A percentile compares a stretch with the other conserved stretches of the same genome.
phyloP scores from a whole-genome alignment of 30 jellyfish, hydroid and myxozoan species.

The Hydractinia symbiolongicarpus region DNA sequence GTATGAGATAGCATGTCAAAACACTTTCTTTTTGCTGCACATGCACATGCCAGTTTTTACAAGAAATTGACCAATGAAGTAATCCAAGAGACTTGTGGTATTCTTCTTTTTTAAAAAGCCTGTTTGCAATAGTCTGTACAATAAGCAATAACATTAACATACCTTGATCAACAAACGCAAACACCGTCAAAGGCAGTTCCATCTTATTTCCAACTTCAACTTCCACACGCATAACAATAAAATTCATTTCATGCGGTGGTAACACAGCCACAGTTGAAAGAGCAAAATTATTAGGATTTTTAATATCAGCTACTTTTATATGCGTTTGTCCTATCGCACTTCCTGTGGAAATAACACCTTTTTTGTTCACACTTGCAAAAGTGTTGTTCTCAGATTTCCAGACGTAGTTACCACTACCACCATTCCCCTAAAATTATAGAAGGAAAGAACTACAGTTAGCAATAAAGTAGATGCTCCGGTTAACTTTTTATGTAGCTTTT shows the following conservation, averaged over 20 bases:
- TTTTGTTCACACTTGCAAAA: slow-evolving; percentile 56
- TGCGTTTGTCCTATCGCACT: slow-evolving; percentile 46
- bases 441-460: too few relatives aligned
- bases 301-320: slow-evolving; percentile 61
- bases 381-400: slow-evolving; percentile 61
- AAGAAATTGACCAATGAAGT: too few relatives aligned
- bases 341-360: slow-evolving; percentile 68
- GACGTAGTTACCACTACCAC: slow-evolving; percentile 87
- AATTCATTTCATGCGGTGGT: slow-evolving; percentile 77
- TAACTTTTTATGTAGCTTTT: too few relatives aligned
- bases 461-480: too few relatives aligned
- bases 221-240: slow-evolving; percentile 58
- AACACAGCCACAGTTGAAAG: slow-evolving; percentile 53
- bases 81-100: too few relatives aligned
- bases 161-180: slow-evolving; percentile 51
- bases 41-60: too few relatives aligned
- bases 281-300: slow-evolving; percentile 58
- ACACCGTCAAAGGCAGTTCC: slow-evolving; percentile 60
- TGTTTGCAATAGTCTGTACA: background rate
- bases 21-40: too few relatives aligned
- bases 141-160: background rate
- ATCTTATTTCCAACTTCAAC: slow-evolving; percentile 71
- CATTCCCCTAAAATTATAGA: slow-evolving; percentile 52
- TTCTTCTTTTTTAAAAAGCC: background rate
- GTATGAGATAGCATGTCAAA: too few relatives aligned